These are phyloP conservation scores for Ichneumoninae sp. DNA, from an alignment of 2,888 invertebrate species.

Conservation along the genomic window DNA sequence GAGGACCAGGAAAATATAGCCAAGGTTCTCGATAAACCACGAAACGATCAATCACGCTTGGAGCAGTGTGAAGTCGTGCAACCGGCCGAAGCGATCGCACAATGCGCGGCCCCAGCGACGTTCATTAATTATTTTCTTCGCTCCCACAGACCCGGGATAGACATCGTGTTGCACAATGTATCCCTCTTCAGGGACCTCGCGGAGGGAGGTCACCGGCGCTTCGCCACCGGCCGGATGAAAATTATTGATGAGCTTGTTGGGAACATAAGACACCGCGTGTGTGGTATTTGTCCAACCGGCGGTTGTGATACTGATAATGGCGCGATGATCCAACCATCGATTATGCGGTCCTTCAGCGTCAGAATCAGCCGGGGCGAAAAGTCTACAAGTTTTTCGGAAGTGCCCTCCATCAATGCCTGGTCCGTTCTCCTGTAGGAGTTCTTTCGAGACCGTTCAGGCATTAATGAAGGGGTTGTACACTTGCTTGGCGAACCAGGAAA, in stretches of 20 bases:
- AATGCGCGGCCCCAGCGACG: conserved; percentile 18
- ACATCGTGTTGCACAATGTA: conserved; percentile 40
- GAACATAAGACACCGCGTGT: neutral
- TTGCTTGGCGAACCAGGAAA: neutral
- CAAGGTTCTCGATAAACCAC: conserved; percentile 66
- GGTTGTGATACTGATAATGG: neutral
- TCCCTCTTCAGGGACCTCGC: conserved; percentile 14
- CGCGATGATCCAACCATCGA: neutral
- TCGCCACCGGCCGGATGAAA: conserved; percentile 32
- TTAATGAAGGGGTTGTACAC: neutral
- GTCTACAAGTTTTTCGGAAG: neutral
- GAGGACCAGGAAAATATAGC: conserved; percentile 5
- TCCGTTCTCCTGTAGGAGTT: neutral
- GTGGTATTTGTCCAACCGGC: neutral
- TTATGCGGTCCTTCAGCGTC: neutral
- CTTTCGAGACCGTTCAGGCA: neutral
- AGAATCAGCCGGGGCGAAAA: neutral
- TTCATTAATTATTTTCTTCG: conserved; percentile 71
- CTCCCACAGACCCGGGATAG: conserved; percentile 14
- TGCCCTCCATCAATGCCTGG: neutral
- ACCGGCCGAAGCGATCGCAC: conserved; percentile 29
- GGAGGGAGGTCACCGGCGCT: conserved; percentile 24
- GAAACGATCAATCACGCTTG: conserved; percentile 70
- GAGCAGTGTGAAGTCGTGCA: conserved; percentile 20
- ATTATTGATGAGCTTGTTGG: conserved; percentile 47